Evolutionary conservation across 2,888 invertebrate genomes (phyloP), one percentile per base, ranked within the genome.

Genomic region (Steromphala cineraria): DNA sequence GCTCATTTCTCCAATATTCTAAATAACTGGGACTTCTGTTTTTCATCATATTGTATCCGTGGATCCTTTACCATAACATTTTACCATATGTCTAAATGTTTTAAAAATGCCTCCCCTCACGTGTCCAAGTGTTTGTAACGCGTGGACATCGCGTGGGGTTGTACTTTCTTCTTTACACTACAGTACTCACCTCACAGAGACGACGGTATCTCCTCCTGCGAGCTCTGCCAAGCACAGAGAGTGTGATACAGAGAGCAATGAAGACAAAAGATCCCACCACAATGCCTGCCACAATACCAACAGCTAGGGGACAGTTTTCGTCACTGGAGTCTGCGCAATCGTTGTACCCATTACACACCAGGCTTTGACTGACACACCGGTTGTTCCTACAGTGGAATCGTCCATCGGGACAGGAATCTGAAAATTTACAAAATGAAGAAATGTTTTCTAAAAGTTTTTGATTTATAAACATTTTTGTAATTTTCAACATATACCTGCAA

Each of bases 261-360:
- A 78, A 55, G 19, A 62, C 31, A 3, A 78, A 10, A 19, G 31
- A 21, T 36, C 56, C 78, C 13, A 78, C 24, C 1, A 56, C 55
- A 1, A 78, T 78, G 19, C 78, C 78, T 7, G 78, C 78, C n/a
- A 78, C 31, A 8, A 56, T 36, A 13, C 78, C 78, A 3, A 19
- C 36, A 10, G 31, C 13, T n/a, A 78, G 24, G 17, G 31, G 21
- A 62, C 78, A 78, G 10, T 31, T 19, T 36, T 78, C 78, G 56
- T 78, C 78, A 15, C 53, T 53, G 36, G 28, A 36, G 40, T 78
- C 78, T n/a, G 56, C 78, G 24, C 78, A 78, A 62, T 78, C 62
- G 52, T 78, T 53, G 62, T 56, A 78, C 21, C 78, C 78, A 31
- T 78, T 62, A 36, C 78, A 78, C 46, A 40, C 46, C 2, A 78